Conservation (phyloP, 1,140 invertebrate genomes). For the Cyclina sinensis region DNA sequence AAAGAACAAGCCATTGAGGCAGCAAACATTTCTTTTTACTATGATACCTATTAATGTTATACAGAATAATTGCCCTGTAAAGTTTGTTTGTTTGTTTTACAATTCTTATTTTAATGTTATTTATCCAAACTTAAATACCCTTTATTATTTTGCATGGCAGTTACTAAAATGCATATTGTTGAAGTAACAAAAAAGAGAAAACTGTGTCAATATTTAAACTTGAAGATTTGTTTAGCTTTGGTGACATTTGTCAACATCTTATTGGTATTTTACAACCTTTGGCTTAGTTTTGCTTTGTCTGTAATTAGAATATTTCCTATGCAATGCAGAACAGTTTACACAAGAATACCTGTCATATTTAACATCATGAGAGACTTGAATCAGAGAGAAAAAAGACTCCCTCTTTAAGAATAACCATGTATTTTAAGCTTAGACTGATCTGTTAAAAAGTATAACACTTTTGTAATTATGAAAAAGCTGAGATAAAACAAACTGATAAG, state of each 20-base stretch:
- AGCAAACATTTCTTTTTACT: background rate
- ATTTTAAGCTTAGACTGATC: too few species aligned
- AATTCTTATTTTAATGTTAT: background rate
- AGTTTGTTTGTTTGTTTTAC: background rate
- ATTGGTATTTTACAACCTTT: background rate
- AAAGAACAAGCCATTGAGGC: background rate
- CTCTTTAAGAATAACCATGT: too few species aligned
- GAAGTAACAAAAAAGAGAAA: background rate
- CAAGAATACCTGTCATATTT: too few species aligned
- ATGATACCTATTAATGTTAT: background rate
- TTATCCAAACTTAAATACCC: background rate
- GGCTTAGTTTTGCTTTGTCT: background rate
- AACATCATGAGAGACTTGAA: too few species aligned
- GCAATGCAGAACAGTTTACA: too few species aligned
- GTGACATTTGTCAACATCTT: background rate
- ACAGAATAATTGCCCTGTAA: background rate
- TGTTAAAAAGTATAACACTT: too few species aligned
- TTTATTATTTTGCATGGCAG: background rate
- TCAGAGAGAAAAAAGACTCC: too few species aligned
- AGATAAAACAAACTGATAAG: too few species aligned
- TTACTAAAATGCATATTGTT: background rate
- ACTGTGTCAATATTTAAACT: background rate
- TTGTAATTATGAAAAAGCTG: too few species aligned
- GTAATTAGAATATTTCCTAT: too few species aligned
- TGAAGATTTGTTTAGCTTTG: slow-evolving; percentile 1